Conservation (phyloP, 2,797 vertebrate species). For the Sphaeramia orbicularis region DNA sequence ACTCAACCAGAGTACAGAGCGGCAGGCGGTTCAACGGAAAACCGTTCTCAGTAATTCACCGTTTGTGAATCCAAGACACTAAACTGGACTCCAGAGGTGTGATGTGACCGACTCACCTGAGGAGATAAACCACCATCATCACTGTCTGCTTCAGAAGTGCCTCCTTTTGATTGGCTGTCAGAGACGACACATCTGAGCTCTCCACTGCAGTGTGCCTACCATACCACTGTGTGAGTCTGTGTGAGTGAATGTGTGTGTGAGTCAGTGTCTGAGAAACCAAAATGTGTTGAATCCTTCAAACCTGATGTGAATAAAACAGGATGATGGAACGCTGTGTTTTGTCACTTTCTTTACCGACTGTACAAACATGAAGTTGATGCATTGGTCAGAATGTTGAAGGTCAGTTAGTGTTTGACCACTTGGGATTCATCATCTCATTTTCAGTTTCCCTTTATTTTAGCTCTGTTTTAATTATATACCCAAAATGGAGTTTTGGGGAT, state of each 20-base stretch:
- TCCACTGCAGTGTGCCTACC: conserved; percentile 67
- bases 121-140: conserved; percentile 36
- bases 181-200: conserved; percentile 64
- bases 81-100: too few species aligned
- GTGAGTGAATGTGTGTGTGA: background rate
- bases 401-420: too few species aligned
- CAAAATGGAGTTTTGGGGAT: too few species aligned
- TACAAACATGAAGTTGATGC: too few species aligned
- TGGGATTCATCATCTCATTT: too few species aligned
- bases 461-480: too few species aligned
- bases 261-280: conserved; percentile 55
- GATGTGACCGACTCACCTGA: background rate
- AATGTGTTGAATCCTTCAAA: conserved; percentile 62
- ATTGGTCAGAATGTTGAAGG: too few species aligned
- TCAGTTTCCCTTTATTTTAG: too few species aligned
- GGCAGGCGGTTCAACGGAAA: too few species aligned
- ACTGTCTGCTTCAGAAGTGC: conserved; percentile 82
- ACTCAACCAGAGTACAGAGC: too few species aligned
- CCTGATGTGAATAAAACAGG: conserved; percentile 77
- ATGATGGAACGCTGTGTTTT: conserved; percentile 30
- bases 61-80: too few species aligned
- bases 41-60: too few species aligned
- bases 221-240: conserved; percentile 60
- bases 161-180: conserved; percentile 74
- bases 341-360: background rate